A percentile compares a stretch with the other conserved stretches of the same genome.
phyloP scores from a whole-genome alignment of 2,888 invertebrate species.

The Encarsia formosa region DNA sequence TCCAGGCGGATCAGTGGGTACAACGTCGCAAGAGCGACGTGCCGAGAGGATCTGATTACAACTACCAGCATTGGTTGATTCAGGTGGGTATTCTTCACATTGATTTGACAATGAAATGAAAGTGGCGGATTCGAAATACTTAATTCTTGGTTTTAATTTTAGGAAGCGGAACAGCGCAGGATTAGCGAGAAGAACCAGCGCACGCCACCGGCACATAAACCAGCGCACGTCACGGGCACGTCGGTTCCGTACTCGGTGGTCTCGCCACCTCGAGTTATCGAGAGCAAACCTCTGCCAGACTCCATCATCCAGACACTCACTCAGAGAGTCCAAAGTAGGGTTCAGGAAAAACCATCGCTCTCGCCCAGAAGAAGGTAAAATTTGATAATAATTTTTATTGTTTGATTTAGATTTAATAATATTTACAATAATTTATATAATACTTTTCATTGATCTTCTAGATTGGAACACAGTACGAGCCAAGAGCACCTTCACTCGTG shows the following conservation, averaged over 20 bases:
- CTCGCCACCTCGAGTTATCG: constrained; percentile 46
- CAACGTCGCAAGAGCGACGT: constrained; percentile 58
- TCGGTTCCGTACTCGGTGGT: constrained; percentile 44
- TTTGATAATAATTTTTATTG: neutral
- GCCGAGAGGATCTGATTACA: constrained; percentile 54
- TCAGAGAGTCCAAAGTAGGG: constrained; percentile 64
- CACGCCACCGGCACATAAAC: constrained; percentile 40
- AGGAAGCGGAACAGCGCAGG: constrained; percentile 87
- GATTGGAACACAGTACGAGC: constrained; percentile 45
- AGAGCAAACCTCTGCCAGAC: constrained; percentile 64
- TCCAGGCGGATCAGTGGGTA: constrained; percentile 69
- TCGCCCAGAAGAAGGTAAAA: constrained; percentile 52
- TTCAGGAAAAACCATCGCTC: constrained; percentile 46
- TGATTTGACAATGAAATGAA: neutral
- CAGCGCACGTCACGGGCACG: constrained; percentile 50
- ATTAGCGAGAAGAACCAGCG: constrained; percentile 63
- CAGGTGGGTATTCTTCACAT: constrained; percentile 56
- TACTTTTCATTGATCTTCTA: constrained; percentile 18
- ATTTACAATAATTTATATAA: neutral
- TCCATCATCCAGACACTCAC: constrained; percentile 67
- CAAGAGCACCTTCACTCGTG: constrained; percentile 42
- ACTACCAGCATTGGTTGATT: constrained; percentile 88
- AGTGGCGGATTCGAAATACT: no score
- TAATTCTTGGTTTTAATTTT: no score
- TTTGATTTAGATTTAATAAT: constrained; percentile 1